These are phyloP conservation scores for Lingula anatina DNA, from an alignment of 2,888 invertebrate species.

Conservation along the genomic window DNA sequence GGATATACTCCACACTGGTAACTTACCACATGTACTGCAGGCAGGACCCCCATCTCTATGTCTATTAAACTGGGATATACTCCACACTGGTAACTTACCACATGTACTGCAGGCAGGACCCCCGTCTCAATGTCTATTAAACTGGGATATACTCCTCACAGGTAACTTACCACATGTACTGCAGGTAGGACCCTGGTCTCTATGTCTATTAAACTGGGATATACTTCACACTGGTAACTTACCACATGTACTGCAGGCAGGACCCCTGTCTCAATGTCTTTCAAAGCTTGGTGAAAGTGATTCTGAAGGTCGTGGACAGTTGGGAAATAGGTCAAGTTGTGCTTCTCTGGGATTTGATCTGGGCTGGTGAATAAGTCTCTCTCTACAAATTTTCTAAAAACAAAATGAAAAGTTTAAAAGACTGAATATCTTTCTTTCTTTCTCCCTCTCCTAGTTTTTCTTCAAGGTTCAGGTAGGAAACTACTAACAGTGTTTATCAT, in stretches of 20 bases:
- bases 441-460: no score
- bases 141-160: no score
- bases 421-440: no score
- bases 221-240: no score
- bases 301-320: slow-evolving; percentile 53
- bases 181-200: slow-evolving; percentile 31
- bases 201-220: no score
- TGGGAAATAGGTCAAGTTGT: slow-evolving; percentile 48
- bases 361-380: slow-evolving; percentile 19
- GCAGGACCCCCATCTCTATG: no score
- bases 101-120: no score
- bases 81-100: no score
- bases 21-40: no score
- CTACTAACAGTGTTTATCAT: background rate
- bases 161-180: slow-evolving; percentile 25
- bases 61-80: no score
- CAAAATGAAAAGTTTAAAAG: slow-evolving; percentile 1
- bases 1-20: no score
- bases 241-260: slow-evolving; percentile 36
- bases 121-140: no score
- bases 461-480: background rate
- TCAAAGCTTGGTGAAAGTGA: slow-evolving; percentile 48
- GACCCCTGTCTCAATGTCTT: slow-evolving; percentile 43
- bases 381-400: slow-evolving; percentile 43
- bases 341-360: slow-evolving; percentile 30